phyloP scores from a whole-genome alignment of 1,140 invertebrate genomes.

The Heliothis virescens region DNA sequence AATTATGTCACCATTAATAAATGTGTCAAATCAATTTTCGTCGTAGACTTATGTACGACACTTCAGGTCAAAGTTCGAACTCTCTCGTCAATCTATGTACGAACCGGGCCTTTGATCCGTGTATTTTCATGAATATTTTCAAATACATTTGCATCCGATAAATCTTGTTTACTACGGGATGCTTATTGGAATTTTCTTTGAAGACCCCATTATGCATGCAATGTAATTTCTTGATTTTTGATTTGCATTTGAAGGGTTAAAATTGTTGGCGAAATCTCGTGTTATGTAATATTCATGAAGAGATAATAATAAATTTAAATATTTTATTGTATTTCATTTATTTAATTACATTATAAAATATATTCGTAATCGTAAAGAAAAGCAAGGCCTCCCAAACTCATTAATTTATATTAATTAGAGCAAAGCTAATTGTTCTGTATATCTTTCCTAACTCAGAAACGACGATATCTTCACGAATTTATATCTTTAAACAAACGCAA shows the following conservation, averaged over 20 bases:
- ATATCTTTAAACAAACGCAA: constrained; percentile 12
- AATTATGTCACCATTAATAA: constrained; percentile 1
- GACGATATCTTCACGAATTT: neutral
- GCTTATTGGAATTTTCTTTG: constrained; percentile 44
- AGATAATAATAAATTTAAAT: too few relatives aligned
- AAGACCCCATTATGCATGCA: constrained; percentile 3
- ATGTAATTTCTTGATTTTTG: neutral
- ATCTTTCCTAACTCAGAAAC: constrained; percentile 11
- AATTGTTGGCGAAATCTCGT: neutral
- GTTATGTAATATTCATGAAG: too few relatives aligned
- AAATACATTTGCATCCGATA: constrained; percentile 51
- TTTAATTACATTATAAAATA: neutral
- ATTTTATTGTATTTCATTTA: neutral
- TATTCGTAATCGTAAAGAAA: neutral
- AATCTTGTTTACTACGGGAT: constrained; percentile 32
- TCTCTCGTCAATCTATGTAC: constrained; percentile 27
- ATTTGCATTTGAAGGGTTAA: neutral
- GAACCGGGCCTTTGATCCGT: constrained; percentile 35
- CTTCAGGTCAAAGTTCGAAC: constrained; percentile 25
- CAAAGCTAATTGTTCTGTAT: neutral
- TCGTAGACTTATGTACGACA: neutral
- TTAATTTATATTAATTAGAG: constrained; percentile 22
- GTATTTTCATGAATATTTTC: constrained; percentile 52
- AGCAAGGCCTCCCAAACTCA: neutral
- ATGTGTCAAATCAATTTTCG: constrained; percentile 17